Conservation (phyloP, 2,113 vertebrate species). For the Aythya baeri region DNA sequence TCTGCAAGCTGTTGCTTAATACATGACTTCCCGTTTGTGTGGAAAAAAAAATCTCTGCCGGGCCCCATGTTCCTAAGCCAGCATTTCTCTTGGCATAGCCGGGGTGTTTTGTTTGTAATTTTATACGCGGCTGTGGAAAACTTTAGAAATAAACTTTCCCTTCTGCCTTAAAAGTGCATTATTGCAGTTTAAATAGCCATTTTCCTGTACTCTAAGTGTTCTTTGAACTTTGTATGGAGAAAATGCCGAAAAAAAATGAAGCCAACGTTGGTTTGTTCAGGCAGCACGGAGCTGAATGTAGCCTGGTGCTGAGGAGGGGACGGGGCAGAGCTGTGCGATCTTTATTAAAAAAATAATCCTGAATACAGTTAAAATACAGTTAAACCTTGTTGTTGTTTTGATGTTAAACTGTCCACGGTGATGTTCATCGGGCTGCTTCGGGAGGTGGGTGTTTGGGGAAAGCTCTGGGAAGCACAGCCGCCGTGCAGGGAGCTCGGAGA, state of each 20-base stretch:
- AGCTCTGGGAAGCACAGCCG: background rate
- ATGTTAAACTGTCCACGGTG: background rate
- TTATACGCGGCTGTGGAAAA: background rate
- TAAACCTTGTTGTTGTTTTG: background rate
- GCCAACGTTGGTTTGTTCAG: background rate
- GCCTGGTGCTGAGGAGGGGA: background rate
- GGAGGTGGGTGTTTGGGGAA: rapidly evolving
- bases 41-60: background rate
- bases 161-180: background rate
- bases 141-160: background rate
- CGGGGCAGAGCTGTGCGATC: too few relatives aligned
- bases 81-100: background rate
- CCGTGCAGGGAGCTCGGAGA: rapidly evolving
- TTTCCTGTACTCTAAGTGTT: background rate
- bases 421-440: rapidly evolving
- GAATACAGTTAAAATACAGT: too few relatives aligned
- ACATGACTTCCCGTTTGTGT: constrained; percentile 44
- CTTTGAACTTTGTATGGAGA: background rate
- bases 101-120: background rate
- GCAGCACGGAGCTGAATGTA: background rate
- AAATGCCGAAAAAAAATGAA: background rate
- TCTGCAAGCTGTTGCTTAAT: constrained; percentile 1
- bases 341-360: background rate
- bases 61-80: background rate
- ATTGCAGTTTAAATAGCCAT: background rate